These are phyloP conservation scores for Pelmatolapia mariae DNA, from an alignment of 2,113 vertebrate genomes.

Conservation along the genomic window DNA sequence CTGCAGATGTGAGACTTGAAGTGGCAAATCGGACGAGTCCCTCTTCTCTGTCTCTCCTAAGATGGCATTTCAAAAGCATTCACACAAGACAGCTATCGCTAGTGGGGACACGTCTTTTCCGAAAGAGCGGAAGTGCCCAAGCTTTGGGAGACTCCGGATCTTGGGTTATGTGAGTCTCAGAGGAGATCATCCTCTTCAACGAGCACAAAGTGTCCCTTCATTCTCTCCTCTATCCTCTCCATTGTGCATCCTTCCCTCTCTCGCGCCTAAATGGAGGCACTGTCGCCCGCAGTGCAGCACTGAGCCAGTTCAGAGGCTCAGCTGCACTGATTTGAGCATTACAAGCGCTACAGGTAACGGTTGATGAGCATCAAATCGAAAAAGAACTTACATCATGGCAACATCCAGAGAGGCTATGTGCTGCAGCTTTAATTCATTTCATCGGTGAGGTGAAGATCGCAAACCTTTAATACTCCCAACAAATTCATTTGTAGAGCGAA, in stretches of 20 bases:
- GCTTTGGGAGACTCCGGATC: constrained; percentile 66
- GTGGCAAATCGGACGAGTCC: constrained; percentile 7
- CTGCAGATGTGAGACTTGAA: neutral
- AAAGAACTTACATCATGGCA: neutral
- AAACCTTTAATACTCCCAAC: neutral
- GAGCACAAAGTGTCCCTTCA: constrained; percentile 71
- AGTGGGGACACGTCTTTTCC: constrained; percentile 67
- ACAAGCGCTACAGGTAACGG: constrained; percentile 32
- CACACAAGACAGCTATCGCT: constrained; percentile 45
- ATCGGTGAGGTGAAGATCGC: neutral
- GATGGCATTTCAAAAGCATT: constrained; percentile 52
- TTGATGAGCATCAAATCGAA: neutral
- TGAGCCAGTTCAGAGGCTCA: constrained; percentile 53
- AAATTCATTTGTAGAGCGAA: neutral
- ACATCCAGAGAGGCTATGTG: neutral
- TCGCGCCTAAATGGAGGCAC: constrained; percentile 61
- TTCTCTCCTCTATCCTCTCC: constrained; percentile 55
- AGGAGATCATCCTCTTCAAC: constrained; percentile 46
- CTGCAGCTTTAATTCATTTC: neutral
- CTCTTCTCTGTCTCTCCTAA: neutral
- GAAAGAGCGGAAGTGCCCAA: constrained; percentile 52
- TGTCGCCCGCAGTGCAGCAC: constrained; percentile 43
- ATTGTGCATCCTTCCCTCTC: constrained; percentile 47
- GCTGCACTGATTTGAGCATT: constrained; percentile 35
- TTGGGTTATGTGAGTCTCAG: constrained; percentile 10